Conservation (phyloP, 2,797 vertebrate genomes). For the Diplodus sargus region DNA sequence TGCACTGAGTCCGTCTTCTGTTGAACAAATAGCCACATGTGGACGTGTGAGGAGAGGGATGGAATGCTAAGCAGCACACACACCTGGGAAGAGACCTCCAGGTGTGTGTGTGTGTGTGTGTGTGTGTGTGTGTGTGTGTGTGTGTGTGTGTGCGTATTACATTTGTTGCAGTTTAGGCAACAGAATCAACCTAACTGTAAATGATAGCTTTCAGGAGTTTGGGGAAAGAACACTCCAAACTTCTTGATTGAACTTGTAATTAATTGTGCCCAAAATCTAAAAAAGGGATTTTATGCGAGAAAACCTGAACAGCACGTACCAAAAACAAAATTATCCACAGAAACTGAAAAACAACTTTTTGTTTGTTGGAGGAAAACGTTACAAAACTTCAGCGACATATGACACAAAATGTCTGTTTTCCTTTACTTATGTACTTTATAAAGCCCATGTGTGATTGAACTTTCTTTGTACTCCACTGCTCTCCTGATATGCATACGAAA, state of each 20-base stretch:
- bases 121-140: neutral
- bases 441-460: neutral
- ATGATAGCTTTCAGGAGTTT: constrained; percentile 14
- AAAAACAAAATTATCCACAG: neutral
- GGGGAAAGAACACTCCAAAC: constrained; percentile 10
- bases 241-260: constrained; percentile 8
- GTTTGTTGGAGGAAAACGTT: neutral
- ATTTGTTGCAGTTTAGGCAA: constrained; percentile 29
- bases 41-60: constrained; percentile 46
- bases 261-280: constrained; percentile 11
- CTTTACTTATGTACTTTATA: neutral
- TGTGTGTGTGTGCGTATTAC: neutral
- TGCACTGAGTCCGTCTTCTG: constrained; percentile 70
- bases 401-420: neutral
- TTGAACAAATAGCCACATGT: constrained; percentile 72
- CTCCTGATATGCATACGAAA: neutral
- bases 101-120: neutral
- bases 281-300: neutral
- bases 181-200: constrained; percentile 8
- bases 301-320: neutral
- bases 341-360: neutral
- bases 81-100: constrained; percentile 29
- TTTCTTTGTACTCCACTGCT: neutral
- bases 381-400: neutral
- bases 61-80: constrained; percentile 60